phyloP scores from a whole-genome alignment of 2,888 invertebrate species.

The Dasysyrphus albostriatus region DNA sequence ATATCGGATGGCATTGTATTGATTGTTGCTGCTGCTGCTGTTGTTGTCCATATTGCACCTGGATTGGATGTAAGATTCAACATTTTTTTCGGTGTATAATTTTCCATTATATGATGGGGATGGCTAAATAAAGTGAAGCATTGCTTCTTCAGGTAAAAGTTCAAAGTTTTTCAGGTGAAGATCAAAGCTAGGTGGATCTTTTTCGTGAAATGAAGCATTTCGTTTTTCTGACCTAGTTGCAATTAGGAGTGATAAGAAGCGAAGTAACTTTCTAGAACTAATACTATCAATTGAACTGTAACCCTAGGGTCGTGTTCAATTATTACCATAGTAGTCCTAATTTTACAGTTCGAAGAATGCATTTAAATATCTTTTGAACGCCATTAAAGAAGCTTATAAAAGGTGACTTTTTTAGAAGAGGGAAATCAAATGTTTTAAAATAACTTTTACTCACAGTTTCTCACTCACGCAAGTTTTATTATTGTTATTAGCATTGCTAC shows the following conservation, averaged over 20 bases:
- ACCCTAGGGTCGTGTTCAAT: constrained; percentile 41
- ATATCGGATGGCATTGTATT: constrained; percentile 64
- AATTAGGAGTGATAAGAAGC: constrained; percentile 65
- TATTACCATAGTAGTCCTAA: too few relatives aligned
- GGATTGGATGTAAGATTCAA: constrained; percentile 41
- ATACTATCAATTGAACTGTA: constrained; percentile 45
- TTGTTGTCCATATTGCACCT: constrained; percentile 60
- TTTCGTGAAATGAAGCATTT: constrained; percentile 60
- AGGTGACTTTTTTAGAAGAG: too few relatives aligned
- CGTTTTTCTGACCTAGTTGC: constrained; percentile 69
- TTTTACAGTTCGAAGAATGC: too few relatives aligned
- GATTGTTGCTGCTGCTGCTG: constrained; percentile 45
- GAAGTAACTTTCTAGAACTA: constrained; percentile 63
- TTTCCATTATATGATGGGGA: constrained; percentile 47
- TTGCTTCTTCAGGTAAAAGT: constrained; percentile 66
- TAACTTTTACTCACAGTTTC: too few relatives aligned
- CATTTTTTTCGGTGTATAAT: constrained; percentile 50
- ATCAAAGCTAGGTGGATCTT: constrained; percentile 53
- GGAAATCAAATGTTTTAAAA: too few relatives aligned
- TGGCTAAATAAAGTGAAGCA: constrained; percentile 9
- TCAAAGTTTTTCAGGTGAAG: constrained; percentile 38
- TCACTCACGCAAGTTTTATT: too few relatives aligned
- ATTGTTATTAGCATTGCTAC: too few relatives aligned
- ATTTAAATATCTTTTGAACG: background rate
- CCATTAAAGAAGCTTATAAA: too few relatives aligned